A percentile compares a stretch with the other conserved stretches of the same genome.
Evolutionary conservation across 2,113 vertebrate species (phyloP).

Genomic region (Rafetus swinhoei): DNA sequence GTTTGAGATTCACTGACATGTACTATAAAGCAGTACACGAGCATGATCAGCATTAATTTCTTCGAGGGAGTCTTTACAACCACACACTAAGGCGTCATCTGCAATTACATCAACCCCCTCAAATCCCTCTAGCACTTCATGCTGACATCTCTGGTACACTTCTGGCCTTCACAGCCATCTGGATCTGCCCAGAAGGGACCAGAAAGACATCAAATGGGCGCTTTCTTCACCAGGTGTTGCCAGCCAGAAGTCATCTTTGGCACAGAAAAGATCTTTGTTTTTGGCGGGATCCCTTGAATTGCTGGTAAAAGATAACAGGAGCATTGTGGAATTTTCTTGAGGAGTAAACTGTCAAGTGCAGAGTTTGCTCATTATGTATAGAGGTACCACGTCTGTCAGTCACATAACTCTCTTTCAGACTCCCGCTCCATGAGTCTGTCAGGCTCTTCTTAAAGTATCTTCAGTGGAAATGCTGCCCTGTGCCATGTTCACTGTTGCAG

Average conservation of each 20-base stretch:
- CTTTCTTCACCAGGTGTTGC: background rate
- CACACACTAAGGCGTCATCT: background rate
- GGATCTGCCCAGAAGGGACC: background rate
- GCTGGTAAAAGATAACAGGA: background rate
- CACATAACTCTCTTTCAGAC: background rate
- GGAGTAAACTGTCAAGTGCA: background rate
- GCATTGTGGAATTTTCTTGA: background rate
- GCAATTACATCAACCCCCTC: slow-evolving; percentile 19
- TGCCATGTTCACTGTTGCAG: background rate
- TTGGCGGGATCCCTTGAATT: background rate
- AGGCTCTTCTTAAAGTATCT: background rate
- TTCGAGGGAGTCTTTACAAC: slow-evolving; percentile 23
- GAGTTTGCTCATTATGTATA: background rate
- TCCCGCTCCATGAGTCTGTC: background rate
- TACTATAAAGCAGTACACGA: background rate
- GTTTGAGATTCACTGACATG: slow-evolving; percentile 46
- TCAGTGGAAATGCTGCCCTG: background rate
- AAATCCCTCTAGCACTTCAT: background rate
- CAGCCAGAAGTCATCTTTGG: background rate
- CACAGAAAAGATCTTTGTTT: background rate
- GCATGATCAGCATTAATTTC: slow-evolving; percentile 31
- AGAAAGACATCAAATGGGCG: background rate
- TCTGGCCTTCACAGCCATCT: background rate
- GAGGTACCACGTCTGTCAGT: background rate
- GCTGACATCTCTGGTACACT: background rate